Percentiles rank a stretch among this genome's conserved stretches.
Evolutionary conservation across 1,140 invertebrate genomes (phyloP).

Genomic region (Triops cancriformis): DNA sequence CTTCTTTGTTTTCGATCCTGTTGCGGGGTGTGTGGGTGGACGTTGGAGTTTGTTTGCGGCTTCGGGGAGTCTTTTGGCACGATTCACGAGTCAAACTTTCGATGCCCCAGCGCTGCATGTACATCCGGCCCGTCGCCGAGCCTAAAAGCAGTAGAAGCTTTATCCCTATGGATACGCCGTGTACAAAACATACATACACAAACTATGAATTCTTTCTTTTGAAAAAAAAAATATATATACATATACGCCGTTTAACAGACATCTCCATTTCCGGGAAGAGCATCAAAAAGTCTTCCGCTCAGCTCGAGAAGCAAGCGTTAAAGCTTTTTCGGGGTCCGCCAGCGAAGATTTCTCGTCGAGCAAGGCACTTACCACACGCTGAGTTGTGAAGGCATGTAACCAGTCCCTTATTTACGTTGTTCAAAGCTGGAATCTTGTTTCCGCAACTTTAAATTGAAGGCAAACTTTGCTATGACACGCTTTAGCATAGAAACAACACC

Average conservation of each 20-base stretch:
- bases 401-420: not conserved
- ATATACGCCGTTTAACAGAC: not conserved
- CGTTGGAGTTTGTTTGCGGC: not conserved
- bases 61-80: not conserved
- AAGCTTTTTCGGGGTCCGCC: not conserved
- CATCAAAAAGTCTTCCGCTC: constrained; percentile 1
- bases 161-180: not conserved
- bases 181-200: not conserved
- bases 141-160: not conserved
- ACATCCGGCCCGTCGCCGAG: not conserved
- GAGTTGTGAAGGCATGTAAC: constrained; percentile 10
- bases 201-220: not conserved
- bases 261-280: constrained; percentile 4
- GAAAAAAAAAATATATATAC: not conserved
- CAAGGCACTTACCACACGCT: constrained; percentile 12
- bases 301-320: not conserved
- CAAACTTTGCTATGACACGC: not conserved
- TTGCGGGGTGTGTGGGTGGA: not conserved
- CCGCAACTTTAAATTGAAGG: constrained; percentile 7
- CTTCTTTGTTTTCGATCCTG: not conserved
- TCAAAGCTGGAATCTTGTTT: not conserved
- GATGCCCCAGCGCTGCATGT: not conserved
- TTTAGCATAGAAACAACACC: constrained; percentile 10
- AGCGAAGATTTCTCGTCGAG: not conserved
- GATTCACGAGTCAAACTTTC: not conserved